phyloP scores from a whole-genome alignment of 2,113 vertebrate genomes.

The Eonycteris spelaea region DNA sequence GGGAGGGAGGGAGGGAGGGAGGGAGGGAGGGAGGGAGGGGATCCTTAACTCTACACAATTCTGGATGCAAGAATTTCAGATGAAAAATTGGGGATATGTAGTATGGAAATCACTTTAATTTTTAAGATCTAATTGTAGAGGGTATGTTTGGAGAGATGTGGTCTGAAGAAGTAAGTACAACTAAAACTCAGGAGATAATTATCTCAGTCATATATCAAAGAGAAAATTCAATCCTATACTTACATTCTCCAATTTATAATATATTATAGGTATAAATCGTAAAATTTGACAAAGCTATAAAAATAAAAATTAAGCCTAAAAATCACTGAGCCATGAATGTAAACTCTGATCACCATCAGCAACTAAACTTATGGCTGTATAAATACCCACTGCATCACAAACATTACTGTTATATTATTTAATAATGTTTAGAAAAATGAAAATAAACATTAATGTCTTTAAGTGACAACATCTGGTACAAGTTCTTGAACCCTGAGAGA shows the following conservation, averaged over 20 bases:
- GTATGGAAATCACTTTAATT: not conserved
- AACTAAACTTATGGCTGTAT: not conserved
- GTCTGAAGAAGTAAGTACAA: not conserved
- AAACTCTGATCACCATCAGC: not conserved
- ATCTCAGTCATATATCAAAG: not conserved
- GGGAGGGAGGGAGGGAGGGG: not conserved
- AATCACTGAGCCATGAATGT: not conserved
- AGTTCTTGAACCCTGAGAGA: not conserved
- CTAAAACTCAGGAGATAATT: not conserved
- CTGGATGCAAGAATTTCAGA: not conserved
- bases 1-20: no score
- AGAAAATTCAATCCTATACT: not conserved
- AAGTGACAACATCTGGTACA: not conserved
- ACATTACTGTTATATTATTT: not conserved
- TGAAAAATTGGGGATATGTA: not conserved
- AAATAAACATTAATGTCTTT: not conserved
- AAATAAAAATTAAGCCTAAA: not conserved
- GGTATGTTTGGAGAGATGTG: not conserved
- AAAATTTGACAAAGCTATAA: not conserved
- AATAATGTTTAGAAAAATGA: not conserved
- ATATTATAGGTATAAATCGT: not conserved
- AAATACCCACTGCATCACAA: not conserved
- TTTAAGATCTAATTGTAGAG: not conserved
- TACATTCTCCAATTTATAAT: not conserved
- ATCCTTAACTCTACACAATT: not conserved